Evolutionary conservation across 1,140 invertebrate species (phyloP).

Genomic region (Ceratina japonica): DNA sequence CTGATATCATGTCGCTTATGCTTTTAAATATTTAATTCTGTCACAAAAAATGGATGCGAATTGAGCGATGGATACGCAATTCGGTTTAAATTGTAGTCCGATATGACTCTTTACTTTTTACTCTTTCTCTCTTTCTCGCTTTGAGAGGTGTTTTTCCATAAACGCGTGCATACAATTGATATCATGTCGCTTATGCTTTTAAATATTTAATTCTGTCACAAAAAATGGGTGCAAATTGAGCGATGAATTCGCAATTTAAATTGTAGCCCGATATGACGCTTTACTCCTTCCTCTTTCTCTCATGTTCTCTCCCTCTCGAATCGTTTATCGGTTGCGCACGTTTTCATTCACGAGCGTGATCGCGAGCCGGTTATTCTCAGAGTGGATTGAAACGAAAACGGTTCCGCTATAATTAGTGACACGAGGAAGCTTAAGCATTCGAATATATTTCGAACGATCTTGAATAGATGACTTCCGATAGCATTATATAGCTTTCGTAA

Average conservation of each 20-base stretch:
- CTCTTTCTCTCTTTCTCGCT: neutral
- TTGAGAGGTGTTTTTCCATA: neutral
- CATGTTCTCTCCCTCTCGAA: neutral
- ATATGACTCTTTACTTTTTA: neutral
- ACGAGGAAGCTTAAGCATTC: neutral
- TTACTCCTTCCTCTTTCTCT: neutral
- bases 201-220: too few relatives aligned
- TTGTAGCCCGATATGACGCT: neutral
- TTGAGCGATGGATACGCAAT: too few relatives aligned
- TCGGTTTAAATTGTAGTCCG: neutral
- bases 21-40: too few relatives aligned
- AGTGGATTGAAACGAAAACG: conserved; percentile 14
- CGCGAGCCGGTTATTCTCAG: conserved; percentile 20
- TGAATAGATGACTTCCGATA: neutral
- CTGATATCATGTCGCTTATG: neutral
- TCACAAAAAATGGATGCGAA: too few relatives aligned
- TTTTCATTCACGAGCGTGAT: conserved; percentile 5
- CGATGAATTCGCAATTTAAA: neutral
- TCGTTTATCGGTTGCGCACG: neutral
- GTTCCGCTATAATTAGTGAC: conserved; percentile 24
- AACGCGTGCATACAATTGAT: neutral
- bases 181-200: neutral
- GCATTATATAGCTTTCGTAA: neutral
- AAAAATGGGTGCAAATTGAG: too few relatives aligned
- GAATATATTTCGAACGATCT: neutral